Percentiles rank a stretch among this genome's conserved stretches.
Evolutionary conservation across 2,797 vertebrate species (phyloP).

Genomic region (Micrastur ruficollis): DNA sequence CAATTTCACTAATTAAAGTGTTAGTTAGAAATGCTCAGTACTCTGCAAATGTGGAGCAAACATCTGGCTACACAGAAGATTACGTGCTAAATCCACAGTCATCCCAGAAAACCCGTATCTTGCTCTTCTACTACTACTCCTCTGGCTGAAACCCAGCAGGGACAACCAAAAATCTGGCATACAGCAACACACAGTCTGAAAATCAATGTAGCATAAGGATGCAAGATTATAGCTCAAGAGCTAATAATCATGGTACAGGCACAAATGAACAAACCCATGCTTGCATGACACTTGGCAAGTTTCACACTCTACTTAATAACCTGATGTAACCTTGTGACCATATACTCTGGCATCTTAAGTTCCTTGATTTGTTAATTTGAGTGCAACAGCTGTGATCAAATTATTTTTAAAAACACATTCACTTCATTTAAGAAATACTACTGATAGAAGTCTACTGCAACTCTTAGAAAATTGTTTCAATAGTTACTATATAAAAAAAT

Average conservation of each 20-base stretch:
- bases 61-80: background rate
- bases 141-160: background rate
- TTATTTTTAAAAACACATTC: background rate
- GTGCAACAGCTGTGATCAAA: background rate
- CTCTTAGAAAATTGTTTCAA: background rate
- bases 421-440: background rate
- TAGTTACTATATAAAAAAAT: background rate
- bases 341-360: background rate
- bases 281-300: background rate
- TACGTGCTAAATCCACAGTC: background rate
- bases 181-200: background rate
- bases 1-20: background rate
- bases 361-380: background rate
- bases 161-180: background rate
- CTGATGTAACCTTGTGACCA: background rate
- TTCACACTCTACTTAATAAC: background rate
- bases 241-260: background rate
- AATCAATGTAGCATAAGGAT: background rate
- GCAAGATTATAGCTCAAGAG: background rate
- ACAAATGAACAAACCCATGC: background rate
- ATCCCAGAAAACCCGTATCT: background rate
- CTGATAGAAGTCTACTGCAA: background rate
- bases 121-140: background rate
- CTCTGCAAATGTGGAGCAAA: background rate
- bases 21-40: background rate